A percentile compares a stretch with the other conserved stretches of the same genome.
phyloP scores from a whole-genome alignment of 2,888 invertebrate genomes.

The Tachina fera region DNA sequence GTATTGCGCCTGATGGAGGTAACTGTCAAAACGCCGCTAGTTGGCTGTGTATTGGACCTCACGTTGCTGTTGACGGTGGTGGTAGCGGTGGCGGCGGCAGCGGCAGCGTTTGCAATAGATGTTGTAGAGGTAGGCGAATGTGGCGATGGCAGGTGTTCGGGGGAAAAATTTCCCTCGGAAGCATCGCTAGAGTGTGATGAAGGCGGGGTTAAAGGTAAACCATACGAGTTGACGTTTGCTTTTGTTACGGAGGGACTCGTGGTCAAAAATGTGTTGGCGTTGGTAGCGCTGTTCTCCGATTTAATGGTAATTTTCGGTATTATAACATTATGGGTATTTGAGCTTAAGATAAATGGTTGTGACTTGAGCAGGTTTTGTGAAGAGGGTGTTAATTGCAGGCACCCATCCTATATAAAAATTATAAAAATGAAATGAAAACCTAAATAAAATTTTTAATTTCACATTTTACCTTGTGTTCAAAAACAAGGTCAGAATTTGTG shows the following conservation, averaged over 20 bases:
- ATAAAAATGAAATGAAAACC: not conserved
- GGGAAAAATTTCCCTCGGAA: conserved; percentile 89
- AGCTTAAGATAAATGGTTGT: conserved; percentile 78
- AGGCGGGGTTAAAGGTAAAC: conserved; percentile 94
- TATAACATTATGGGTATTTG: conserved; percentile 83
- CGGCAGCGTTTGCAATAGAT: conserved; percentile 70
- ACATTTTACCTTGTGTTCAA: conserved; percentile 86
- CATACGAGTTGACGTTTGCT: conserved; percentile 76
- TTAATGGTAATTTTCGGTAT: conserved; percentile 89
- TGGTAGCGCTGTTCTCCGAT: conserved; percentile 83
- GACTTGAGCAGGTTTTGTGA: conserved; percentile 84
- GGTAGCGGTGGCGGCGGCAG: conserved; percentile 75
- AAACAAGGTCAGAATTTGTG: conserved; percentile 85
- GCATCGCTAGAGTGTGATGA: conserved; percentile 92
- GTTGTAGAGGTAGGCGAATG: conserved; percentile 83
- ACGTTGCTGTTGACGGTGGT: conserved; percentile 61
- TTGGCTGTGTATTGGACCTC: conserved; percentile 59
- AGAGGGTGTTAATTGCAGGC: conserved; percentile 85
- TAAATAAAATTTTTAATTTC: not conserved
- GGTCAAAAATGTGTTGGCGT: conserved; percentile 57
- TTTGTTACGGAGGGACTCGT: conserved; percentile 62
- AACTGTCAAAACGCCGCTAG: conserved; percentile 61
- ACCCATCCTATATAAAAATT: conserved; percentile 84
- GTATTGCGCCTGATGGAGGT: conserved; percentile 72
- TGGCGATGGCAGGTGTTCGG: conserved; percentile 86